A percentile compares a stretch with the other conserved stretches of the same genome.
Evolutionary conservation across 37 sponge, comb jelly and placozoan species (phyloP).

Genomic region (Geodia barretti): DNA sequence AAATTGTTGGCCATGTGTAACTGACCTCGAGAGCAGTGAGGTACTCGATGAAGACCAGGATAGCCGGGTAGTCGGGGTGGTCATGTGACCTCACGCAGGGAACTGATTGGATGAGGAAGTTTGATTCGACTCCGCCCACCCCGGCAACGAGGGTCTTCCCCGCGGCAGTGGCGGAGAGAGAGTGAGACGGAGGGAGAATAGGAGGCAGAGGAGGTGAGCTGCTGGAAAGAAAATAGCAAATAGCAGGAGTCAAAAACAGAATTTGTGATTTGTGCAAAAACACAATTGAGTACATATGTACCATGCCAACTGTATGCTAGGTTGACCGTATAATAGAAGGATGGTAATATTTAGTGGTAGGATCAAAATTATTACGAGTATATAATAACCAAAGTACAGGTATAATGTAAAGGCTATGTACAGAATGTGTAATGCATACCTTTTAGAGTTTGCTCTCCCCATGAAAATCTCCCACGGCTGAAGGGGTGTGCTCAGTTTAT

Average conservation of each 20-base stretch:
- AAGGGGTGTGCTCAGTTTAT: constrained; percentile 5
- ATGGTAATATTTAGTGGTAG: too few species aligned
- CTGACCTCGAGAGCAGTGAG: constrained; percentile 82
- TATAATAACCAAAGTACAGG: too few species aligned
- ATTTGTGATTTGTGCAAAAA: too few species aligned
- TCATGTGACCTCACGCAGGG: constrained; percentile 42
- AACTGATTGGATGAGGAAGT: constrained; percentile 64
- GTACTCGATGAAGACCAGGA: constrained; percentile 84
- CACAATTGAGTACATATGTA: too few species aligned
- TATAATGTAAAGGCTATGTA: too few species aligned
- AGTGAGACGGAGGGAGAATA: constrained; percentile 4
- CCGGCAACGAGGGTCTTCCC: constrained; percentile 59
- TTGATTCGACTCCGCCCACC: constrained; percentile 82
- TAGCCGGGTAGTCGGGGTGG: constrained; percentile 76
- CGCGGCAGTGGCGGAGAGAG: constrained; percentile 2
- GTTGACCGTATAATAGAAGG: too few species aligned
- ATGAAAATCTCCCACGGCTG: constrained; percentile 32
- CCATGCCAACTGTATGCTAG: too few species aligned
- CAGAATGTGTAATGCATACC: too few species aligned
- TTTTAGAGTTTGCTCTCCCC: too few species aligned
- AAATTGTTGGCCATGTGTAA: too few species aligned
- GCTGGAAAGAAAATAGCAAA: constrained; percentile 5
- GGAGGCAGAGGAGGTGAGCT: constrained; percentile 16
- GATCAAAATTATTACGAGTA: too few species aligned
- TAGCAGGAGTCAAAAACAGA: not conserved